Conservation (phyloP, 1,140 invertebrate species). For the Asbolus verrucosus region DNA sequence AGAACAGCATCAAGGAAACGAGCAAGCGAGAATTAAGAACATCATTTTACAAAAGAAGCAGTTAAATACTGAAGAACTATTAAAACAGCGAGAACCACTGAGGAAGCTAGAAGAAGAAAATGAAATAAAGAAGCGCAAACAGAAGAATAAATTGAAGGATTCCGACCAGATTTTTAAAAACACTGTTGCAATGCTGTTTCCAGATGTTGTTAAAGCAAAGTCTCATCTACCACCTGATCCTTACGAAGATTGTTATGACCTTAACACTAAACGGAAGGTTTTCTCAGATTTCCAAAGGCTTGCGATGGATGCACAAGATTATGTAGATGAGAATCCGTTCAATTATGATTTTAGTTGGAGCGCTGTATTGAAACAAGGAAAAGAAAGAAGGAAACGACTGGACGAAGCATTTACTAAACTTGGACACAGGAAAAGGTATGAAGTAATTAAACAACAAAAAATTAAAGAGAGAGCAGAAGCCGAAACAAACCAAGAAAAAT, state of each 20-base stretch:
- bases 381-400: slow-evolving; percentile 9
- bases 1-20: slow-evolving; percentile 63
- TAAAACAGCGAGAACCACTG: slow-evolving; percentile 64
- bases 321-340: slow-evolving; percentile 53
- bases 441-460: neutral
- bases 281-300: slow-evolving; percentile 50
- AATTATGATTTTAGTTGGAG: slow-evolving; percentile 58
- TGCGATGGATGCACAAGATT: slow-evolving; percentile 39
- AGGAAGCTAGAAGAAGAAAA: slow-evolving; percentile 64
- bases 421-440: neutral
- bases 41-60: slow-evolving; percentile 66
- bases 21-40: slow-evolving; percentile 66
- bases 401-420: neutral
- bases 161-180: slow-evolving; percentile 59
- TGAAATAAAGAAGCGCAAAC: slow-evolving; percentile 62
- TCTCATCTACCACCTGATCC: slow-evolving; percentile 55
- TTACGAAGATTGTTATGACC: slow-evolving; percentile 52
- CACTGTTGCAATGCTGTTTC: slow-evolving; percentile 61
- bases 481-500: neutral
- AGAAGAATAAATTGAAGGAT: slow-evolving; percentile 58
- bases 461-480: neutral
- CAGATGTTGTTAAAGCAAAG: slow-evolving; percentile 60
- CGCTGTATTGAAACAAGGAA: slow-evolving; percentile 9
- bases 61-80: slow-evolving; percentile 65
- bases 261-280: slow-evolving; percentile 41